Percentiles rank a stretch among this genome's conserved stretches.
Evolutionary conservation across 2,113 vertebrate genomes (phyloP).

Genomic region (Lamprotornis superbus): DNA sequence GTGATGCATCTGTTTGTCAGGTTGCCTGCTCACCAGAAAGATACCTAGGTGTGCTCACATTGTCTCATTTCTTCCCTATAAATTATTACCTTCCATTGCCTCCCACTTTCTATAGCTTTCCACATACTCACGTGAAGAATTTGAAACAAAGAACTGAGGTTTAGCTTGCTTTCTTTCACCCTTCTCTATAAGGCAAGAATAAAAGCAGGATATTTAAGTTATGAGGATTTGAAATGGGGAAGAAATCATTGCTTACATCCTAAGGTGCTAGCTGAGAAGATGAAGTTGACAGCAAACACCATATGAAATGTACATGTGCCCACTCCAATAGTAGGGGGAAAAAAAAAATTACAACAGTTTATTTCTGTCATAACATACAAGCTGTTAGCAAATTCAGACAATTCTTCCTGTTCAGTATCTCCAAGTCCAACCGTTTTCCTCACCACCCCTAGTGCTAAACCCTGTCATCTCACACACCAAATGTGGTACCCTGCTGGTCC

Average conservation of each 20-base stretch:
- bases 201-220: background rate
- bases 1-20: background rate
- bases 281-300: slow-evolving; percentile 59
- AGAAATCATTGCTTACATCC: slow-evolving; percentile 45
- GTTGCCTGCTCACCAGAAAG: background rate
- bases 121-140: background rate
- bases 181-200: background rate
- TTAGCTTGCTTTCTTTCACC: background rate
- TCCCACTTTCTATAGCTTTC: background rate
- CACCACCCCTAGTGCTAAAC: slow-evolving; percentile 40
- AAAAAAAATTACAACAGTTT: slow-evolving; percentile 44
- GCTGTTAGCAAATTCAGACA: slow-evolving; percentile 58
- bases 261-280: slow-evolving; percentile 46
- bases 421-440: slow-evolving; percentile 15
- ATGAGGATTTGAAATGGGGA: background rate
- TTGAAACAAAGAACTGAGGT: background rate
- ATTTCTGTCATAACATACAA: slow-evolving; percentile 62
- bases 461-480: slow-evolving; percentile 61
- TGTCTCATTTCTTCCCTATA: background rate
- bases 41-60: background rate
- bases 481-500: slow-evolving; percentile 59
- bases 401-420: slow-evolving; percentile 14
- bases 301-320: slow-evolving; percentile 55
- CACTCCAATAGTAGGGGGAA: background rate
- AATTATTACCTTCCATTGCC: background rate